Conservation (phyloP, 2,113 vertebrate genomes). For the Ahaetulla prasina region DNA sequence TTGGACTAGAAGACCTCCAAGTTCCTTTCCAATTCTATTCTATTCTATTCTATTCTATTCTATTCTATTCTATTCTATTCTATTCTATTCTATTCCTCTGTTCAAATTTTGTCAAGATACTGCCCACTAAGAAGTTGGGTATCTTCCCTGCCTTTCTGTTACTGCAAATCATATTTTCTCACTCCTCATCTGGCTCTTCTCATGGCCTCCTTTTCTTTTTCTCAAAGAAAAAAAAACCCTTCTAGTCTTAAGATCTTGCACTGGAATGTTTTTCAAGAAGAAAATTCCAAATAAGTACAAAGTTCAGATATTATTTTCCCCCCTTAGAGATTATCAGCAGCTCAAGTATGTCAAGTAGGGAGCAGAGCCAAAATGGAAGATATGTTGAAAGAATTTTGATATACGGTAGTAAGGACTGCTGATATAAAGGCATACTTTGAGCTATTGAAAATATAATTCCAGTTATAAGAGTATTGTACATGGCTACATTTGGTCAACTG, state of each 20-base stretch:
- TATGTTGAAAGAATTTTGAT: background rate
- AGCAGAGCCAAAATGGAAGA: background rate
- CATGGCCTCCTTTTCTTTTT: background rate
- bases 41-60: too few relatives aligned
- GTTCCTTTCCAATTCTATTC: too few relatives aligned
- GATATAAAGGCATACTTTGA: background rate
- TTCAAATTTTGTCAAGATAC: background rate
- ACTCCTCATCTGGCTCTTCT: background rate
- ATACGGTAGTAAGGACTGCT: background rate
- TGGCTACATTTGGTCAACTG: background rate
- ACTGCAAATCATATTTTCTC: background rate
- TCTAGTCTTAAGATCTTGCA: accelerated
- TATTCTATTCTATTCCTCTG: background rate
- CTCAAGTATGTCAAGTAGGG: background rate
- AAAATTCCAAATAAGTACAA: background rate
- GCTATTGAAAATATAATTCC: background rate
- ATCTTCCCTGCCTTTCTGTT: background rate
- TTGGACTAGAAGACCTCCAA: too few relatives aligned
- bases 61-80: too few relatives aligned
- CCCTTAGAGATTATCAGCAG: accelerated
- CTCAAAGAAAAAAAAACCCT: slow-evolving; percentile 22
- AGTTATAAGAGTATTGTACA: background rate
- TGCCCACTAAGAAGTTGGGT: background rate
- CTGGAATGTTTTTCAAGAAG: background rate
- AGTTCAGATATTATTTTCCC: accelerated